A percentile compares a stretch with the other conserved stretches of the same genome.
Conservation (phyloP, 2,888 invertebrate genomes). For the Xanthorhoe designata region DNA sequence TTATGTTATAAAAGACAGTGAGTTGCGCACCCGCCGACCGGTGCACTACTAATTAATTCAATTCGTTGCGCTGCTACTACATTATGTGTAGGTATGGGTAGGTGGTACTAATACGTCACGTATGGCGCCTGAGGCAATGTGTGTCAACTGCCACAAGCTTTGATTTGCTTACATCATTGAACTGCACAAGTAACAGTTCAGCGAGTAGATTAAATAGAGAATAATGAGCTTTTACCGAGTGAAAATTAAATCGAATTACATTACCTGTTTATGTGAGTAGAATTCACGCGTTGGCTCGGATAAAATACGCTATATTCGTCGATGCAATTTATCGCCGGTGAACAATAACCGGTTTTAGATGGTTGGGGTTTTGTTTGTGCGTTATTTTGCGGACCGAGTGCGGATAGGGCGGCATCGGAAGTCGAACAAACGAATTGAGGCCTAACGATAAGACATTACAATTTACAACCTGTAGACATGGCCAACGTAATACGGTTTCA, state of each 20-base stretch:
- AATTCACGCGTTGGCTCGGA: conserved; percentile 50
- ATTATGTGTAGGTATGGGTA: neutral
- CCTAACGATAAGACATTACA: conserved; percentile 29
- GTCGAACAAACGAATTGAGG: conserved; percentile 62
- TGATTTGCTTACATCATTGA: conserved; percentile 44
- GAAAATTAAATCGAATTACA: conserved; percentile 23
- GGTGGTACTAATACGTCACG: conserved; percentile 4
- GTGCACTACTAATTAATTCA: conserved; percentile 82
- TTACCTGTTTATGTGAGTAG: conserved; percentile 52
- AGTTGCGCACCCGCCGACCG: conserved; percentile 75
- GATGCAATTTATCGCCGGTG: conserved; percentile 74
- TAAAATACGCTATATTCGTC: conserved; percentile 53
- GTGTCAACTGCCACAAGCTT: conserved; percentile 23
- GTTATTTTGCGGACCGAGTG: conserved; percentile 69
- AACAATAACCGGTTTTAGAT: conserved; percentile 78
- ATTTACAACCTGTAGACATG: conserved; percentile 33
- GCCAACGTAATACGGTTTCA: too few relatives aligned
- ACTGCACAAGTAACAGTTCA: conserved; percentile 28
- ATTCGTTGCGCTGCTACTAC: conserved; percentile 56
- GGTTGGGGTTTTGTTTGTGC: conserved; percentile 70
- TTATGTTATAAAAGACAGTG: conserved; percentile 85
- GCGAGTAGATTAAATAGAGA: neutral
- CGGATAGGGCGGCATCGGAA: conserved; percentile 53
- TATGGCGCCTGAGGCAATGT: conserved; percentile 1
- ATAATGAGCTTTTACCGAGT: conserved; percentile 15